These are phyloP conservation scores for Eidolon helvum DNA, from an alignment of 2,113 vertebrate genomes.

Conservation along the genomic window DNA sequence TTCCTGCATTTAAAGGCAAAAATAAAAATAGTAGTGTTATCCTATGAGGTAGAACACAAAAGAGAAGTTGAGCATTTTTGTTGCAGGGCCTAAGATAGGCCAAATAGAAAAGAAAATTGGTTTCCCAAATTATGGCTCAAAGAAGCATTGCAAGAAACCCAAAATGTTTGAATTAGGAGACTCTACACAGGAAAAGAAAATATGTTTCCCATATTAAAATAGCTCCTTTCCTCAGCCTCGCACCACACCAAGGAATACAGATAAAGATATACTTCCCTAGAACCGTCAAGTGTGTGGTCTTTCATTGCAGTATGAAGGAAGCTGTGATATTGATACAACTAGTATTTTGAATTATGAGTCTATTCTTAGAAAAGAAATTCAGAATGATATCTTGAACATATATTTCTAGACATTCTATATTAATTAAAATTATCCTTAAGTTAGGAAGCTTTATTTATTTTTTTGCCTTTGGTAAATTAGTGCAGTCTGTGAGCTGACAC, in stretches of 20 bases:
- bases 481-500: neutral
- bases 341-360: neutral
- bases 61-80: neutral
- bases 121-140: neutral
- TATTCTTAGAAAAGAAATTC: neutral
- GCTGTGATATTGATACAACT: neutral
- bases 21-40: neutral
- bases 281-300: neutral
- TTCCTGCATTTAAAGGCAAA: neutral
- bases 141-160: neutral
- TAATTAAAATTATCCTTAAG: neutral
- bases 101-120: neutral
- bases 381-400: neutral
- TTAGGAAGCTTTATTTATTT: neutral
- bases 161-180: neutral
- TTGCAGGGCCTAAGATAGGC: neutral
- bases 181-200: neutral
- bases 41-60: neutral
- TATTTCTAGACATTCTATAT: neutral
- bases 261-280: neutral
- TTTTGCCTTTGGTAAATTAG: neutral
- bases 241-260: neutral
- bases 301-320: neutral
- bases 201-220: neutral
- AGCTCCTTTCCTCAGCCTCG: neutral